These are phyloP conservation scores for Caenorhabditis japonica DNA, from an alignment of 2,888 invertebrate genomes.

Conservation along the genomic window DNA sequence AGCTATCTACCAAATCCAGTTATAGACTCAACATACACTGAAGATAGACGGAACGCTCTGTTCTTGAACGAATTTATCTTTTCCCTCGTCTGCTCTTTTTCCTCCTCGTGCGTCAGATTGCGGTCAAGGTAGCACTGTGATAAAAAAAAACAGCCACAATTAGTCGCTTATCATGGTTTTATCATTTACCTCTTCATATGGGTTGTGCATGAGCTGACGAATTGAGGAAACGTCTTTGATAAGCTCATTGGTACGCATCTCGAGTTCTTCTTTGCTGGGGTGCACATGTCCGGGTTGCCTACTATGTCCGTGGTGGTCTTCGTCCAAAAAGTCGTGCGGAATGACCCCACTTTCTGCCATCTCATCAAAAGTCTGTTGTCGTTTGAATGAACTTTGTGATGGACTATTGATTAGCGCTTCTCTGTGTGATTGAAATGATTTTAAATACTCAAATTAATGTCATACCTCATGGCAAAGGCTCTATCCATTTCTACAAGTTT, in stretches of 20 bases:
- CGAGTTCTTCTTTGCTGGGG: slow-evolving; percentile 53
- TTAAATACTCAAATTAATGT: not conserved
- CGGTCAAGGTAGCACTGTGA: slow-evolving; percentile 69
- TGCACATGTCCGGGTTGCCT: slow-evolving; percentile 16
- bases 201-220: slow-evolving; percentile 64
- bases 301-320: slow-evolving; percentile 50
- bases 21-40: slow-evolving; percentile 14
- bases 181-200: slow-evolving; percentile 53
- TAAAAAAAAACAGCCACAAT: slow-evolving; percentile 18
- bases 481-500: slow-evolving; percentile 68
- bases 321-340: slow-evolving; percentile 58
- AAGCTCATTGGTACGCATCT: slow-evolving; percentile 64
- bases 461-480: slow-evolving; percentile 67
- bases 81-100: slow-evolving; percentile 55
- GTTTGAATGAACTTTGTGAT: slow-evolving; percentile 65
- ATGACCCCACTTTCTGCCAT: slow-evolving; percentile 68
- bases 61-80: slow-evolving; percentile 52
- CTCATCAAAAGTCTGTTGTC: slow-evolving; percentile 65
- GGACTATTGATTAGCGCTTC: slow-evolving; percentile 59
- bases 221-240: slow-evolving; percentile 66
- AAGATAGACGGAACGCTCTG: slow-evolving; percentile 39
- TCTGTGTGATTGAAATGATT: slow-evolving; percentile 27
- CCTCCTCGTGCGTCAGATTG: slow-evolving; percentile 69
- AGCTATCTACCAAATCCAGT: not conserved
- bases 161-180: slow-evolving; percentile 14